Conservation (phyloP, 2,888 invertebrate species). For the Drosophila eohydei region DNA sequence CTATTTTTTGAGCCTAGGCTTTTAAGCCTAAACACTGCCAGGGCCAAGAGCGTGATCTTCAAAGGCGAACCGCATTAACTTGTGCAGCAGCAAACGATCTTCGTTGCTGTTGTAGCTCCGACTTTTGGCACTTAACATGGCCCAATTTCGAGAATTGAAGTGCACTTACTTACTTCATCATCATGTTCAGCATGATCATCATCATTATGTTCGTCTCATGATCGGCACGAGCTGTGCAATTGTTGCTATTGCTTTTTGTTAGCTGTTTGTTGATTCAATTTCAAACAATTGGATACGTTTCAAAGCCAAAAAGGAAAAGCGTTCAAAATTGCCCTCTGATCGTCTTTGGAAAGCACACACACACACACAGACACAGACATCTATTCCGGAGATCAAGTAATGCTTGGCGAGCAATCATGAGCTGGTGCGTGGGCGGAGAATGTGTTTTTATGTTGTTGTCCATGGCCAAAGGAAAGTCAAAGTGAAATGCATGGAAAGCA, state of each 20-base stretch:
- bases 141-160: constrained; percentile 75
- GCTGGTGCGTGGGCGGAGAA: constrained; percentile 70
- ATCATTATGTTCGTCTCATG: constrained; percentile 41
- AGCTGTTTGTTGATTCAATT: constrained; percentile 59
- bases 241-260: constrained; percentile 26
- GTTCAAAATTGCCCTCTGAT: constrained; percentile 75
- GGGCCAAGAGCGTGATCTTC: constrained; percentile 71
- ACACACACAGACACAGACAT: constrained; percentile 4
- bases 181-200: constrained; percentile 26
- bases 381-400: constrained; percentile 20
- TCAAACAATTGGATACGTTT: constrained; percentile 67
- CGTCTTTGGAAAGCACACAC: constrained; percentile 53
- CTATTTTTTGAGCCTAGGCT: constrained; percentile 40
- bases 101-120: constrained; percentile 41
- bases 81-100: constrained; percentile 41
- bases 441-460: constrained; percentile 39
- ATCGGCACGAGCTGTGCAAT: constrained; percentile 63
- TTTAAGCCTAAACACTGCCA: constrained; percentile 68
- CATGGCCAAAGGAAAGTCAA: constrained; percentile 67
- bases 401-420: constrained; percentile 48
- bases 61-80: constrained; percentile 56
- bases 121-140: constrained; percentile 73
- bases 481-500: constrained; percentile 79
- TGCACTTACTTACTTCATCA: constrained; percentile 66
- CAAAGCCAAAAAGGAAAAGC: constrained; percentile 77